Conservation (phyloP, 1,140 invertebrate genomes). For the Nephotettix cincticeps region DNA sequence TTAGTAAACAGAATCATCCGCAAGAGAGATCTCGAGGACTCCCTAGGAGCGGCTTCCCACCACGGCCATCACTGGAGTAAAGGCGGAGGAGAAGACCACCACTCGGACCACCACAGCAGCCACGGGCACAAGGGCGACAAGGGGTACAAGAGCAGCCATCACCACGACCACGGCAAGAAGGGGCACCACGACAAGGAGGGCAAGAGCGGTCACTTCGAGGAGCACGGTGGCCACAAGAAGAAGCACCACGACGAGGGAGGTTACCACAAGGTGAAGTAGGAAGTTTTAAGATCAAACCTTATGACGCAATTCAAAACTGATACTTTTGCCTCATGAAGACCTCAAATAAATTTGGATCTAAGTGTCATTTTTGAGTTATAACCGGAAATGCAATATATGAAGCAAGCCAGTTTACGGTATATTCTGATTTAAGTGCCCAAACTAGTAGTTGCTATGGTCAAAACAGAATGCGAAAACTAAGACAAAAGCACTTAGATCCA, state of each 20-base stretch:
- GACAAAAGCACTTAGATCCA: too few species aligned
- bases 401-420: too few species aligned
- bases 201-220: slow-evolving; percentile 62
- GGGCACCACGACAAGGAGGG: slow-evolving; percentile 66
- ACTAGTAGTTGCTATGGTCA: too few species aligned
- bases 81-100: slow-evolving; percentile 58
- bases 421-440: too few species aligned
- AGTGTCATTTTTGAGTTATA: too few species aligned
- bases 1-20: too few species aligned
- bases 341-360: too few species aligned
- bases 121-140: slow-evolving; percentile 60
- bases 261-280: slow-evolving; percentile 35
- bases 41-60: slow-evolving; percentile 44
- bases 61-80: slow-evolving; percentile 49
- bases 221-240: slow-evolving; percentile 63
- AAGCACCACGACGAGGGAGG: slow-evolving; percentile 59
- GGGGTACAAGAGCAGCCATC: slow-evolving; percentile 57
- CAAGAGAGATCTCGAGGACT: slow-evolving; percentile 36
- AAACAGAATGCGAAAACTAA: too few species aligned
- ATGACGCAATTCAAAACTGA: too few species aligned
- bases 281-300: too few species aligned
- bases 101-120: slow-evolving; percentile 55
- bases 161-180: slow-evolving; percentile 63
- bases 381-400: too few species aligned
- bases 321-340: too few species aligned